phyloP scores from a whole-genome alignment of 2,113 vertebrate species.

The Eubucco bourcierii region DNA sequence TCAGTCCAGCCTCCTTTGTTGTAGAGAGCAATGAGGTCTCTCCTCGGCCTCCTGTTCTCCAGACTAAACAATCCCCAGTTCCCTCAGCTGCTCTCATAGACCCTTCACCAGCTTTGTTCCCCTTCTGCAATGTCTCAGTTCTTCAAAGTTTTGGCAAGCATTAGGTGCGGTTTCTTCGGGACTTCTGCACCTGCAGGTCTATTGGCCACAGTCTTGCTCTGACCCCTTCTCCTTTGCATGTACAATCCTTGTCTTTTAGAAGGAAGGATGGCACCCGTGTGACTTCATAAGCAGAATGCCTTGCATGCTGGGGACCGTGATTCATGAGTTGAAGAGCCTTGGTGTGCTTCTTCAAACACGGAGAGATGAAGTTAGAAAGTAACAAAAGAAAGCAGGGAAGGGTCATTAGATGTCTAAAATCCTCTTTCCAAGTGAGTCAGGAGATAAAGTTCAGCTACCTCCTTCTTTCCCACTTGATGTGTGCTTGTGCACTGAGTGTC shows the following conservation, averaged over 20 bases:
- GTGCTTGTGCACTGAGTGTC: neutral
- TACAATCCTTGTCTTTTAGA: neutral
- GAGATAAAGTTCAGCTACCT: neutral
- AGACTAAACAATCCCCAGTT: too few relatives aligned
- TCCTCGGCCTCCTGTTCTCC: too few relatives aligned
- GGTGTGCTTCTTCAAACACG: neutral
- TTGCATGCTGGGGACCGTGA: neutral
- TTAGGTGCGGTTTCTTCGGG: neutral
- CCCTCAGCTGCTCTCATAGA: too few relatives aligned
- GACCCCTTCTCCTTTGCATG: neutral
- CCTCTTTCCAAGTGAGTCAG: neutral
- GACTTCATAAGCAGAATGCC: neutral
- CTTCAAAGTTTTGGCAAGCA: neutral
- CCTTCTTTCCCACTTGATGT: neutral
- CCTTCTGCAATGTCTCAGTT: neutral
- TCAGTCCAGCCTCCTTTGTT: too few relatives aligned
- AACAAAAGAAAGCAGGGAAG: neutral
- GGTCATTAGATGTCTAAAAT: neutral
- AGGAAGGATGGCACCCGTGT: neutral
- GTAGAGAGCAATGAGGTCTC: too few relatives aligned
- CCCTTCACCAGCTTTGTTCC: too few relatives aligned
- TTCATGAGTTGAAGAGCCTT: neutral
- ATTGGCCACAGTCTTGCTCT: neutral
- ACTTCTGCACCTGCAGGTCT: neutral
- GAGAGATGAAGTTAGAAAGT: neutral